Evolutionary conservation across 2,113 vertebrate genomes (phyloP).

Genomic region (Epinephelus cyanopodus): DNA sequence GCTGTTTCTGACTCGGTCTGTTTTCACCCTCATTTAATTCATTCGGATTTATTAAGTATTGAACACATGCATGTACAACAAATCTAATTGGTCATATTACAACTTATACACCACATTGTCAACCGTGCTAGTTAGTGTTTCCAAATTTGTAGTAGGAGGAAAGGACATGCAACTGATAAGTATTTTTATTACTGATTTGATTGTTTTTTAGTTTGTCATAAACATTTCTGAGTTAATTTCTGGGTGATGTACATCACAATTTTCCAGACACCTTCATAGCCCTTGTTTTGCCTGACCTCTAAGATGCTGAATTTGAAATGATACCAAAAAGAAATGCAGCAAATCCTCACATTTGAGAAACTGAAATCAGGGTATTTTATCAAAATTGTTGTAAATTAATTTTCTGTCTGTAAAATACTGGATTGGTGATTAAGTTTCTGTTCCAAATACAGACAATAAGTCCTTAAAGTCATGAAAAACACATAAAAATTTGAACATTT

Average conservation of each 20-base stretch:
- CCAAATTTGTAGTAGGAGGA: background rate
- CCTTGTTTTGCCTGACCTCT: no score
- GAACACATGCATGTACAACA: background rate
- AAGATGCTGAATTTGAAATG: background rate
- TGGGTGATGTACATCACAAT: background rate
- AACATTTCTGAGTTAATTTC: background rate
- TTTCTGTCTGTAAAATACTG: background rate
- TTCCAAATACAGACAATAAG: background rate
- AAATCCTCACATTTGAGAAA: background rate
- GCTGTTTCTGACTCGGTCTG: slow-evolving; percentile 80
- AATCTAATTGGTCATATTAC: background rate
- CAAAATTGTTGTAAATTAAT: background rate
- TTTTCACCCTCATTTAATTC: slow-evolving; percentile 16
- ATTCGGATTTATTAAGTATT: background rate
- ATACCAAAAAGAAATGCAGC: background rate
- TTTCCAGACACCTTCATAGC: background rate
- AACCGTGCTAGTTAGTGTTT: background rate
- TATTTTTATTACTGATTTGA: background rate
- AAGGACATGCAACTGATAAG: background rate
- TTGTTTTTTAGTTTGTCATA: background rate
- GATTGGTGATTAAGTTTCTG: background rate
- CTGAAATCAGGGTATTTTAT: background rate
- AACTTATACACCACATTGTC: background rate
- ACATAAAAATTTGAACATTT: no score
- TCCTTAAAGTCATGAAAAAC: no score